phyloP scores from a whole-genome alignment of 2,888 invertebrate genomes.

The Lomographa bimaculata region DNA sequence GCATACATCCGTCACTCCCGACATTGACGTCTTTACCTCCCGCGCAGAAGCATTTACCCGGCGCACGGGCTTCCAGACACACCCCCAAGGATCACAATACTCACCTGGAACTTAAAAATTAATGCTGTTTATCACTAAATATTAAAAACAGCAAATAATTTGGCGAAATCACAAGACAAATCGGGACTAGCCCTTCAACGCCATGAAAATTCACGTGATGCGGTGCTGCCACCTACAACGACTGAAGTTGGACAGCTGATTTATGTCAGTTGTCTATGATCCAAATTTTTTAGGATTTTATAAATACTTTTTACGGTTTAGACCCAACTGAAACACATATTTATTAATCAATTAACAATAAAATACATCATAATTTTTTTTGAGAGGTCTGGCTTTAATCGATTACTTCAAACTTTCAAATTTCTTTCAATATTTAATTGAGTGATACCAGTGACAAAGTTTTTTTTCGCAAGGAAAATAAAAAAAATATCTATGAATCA shows the following conservation, averaged over 20 bases:
- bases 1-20: slow-evolving; percentile 55
- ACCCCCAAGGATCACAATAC: slow-evolving; percentile 47
- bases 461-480: background rate
- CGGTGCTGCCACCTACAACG: slow-evolving; percentile 83
- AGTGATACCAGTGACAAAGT: slow-evolving; percentile 1
- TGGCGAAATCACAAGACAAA: slow-evolving; percentile 83
- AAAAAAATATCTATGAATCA: background rate
- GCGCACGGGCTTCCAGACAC: slow-evolving; percentile 34
- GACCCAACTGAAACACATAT: too few relatives aligned
- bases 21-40: slow-evolving; percentile 71
- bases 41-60: slow-evolving; percentile 62
- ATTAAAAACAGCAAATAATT: slow-evolving; percentile 77
- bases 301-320: too few relatives aligned
- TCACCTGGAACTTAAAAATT: slow-evolving; percentile 74
- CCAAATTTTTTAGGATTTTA: slow-evolving; percentile 1
- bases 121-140: slow-evolving; percentile 77
- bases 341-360: too few relatives aligned
- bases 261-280: slow-evolving; percentile 82
- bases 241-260: slow-evolving; percentile 77
- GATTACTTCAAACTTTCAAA: too few relatives aligned
- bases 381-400: too few relatives aligned
- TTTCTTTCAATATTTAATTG: background rate
- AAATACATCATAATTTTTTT: too few relatives aligned
- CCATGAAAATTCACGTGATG: slow-evolving; percentile 87
- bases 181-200: slow-evolving; percentile 83